phyloP scores from a whole-genome alignment of 2,113 vertebrate species.

The Cepphus grylle region DNA sequence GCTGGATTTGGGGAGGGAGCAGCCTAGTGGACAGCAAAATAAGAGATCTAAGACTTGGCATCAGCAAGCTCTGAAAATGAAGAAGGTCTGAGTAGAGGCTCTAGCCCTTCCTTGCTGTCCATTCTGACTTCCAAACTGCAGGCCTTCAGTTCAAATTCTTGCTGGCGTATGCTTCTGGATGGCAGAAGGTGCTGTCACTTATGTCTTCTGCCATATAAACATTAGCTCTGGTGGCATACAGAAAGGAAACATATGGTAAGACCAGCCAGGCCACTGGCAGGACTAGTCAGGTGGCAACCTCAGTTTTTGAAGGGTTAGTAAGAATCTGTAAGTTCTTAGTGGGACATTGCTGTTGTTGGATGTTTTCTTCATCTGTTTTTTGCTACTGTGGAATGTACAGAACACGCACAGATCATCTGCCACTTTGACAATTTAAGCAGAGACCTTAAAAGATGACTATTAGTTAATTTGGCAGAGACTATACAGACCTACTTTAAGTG shows the following conservation, averaged over 20 bases:
- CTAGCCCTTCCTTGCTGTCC: neutral
- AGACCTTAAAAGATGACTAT: neutral
- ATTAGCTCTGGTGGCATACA: neutral
- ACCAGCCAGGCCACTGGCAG: neutral
- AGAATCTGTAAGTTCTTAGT: neutral
- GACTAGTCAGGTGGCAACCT: neutral
- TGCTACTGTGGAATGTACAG: neutral
- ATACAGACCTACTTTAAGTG: neutral
- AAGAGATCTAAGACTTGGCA: neutral
- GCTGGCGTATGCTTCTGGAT: neutral
- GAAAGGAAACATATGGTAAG: neutral
- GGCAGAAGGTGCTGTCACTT: neutral
- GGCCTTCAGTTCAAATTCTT: neutral
- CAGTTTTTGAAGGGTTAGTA: neutral
- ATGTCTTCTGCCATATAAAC: neutral
- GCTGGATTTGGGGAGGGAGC: neutral
- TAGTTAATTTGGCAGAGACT: neutral
- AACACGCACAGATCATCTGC: neutral
- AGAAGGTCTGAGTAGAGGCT: neutral
- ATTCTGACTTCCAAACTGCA: neutral
- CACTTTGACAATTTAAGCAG: neutral
- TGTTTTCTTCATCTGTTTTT: neutral
- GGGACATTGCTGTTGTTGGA: neutral
- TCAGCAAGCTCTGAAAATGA: neutral
- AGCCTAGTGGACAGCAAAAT: neutral